These are phyloP conservation scores for Philhelius pedissequus DNA, from an alignment of 2,888 invertebrate species.

Conservation along the genomic window DNA sequence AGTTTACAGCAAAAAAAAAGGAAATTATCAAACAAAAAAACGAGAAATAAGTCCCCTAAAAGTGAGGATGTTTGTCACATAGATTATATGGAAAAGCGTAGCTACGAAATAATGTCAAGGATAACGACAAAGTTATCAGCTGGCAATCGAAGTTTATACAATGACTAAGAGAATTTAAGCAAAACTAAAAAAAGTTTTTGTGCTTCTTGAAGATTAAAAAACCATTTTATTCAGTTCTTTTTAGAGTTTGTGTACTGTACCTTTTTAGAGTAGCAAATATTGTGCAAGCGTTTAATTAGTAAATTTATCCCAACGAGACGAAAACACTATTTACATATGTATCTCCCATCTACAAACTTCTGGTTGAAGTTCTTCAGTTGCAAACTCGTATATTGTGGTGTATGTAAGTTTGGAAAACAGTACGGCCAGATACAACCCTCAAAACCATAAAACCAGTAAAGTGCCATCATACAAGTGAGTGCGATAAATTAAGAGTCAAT, in stretches of 20 bases:
- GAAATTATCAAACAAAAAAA: neutral
- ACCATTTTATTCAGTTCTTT: too few relatives aligned
- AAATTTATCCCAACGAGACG: slow-evolving; percentile 38
- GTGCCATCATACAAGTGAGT: slow-evolving; percentile 35
- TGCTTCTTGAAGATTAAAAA: slow-evolving; percentile 1
- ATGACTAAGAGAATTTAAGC: slow-evolving; percentile 33
- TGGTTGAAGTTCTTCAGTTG: slow-evolving; percentile 11
- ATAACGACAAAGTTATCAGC: slow-evolving; percentile 52
- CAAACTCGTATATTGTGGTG: neutral
- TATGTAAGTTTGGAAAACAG: neutral
- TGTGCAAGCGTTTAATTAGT: slow-evolving; percentile 51
- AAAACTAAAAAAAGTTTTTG: slow-evolving; percentile 30
- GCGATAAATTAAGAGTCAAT: slow-evolving; percentile 47
- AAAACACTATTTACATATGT: slow-evolving; percentile 58
- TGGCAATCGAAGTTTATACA: slow-evolving; percentile 49
- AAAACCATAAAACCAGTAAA: slow-evolving; percentile 28
- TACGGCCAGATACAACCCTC: neutral
- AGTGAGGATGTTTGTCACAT: neutral
- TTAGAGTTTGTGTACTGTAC: neutral
- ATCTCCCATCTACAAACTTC: slow-evolving; percentile 17
- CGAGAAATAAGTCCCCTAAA: neutral
- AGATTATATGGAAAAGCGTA: neutral
- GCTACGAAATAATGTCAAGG: slow-evolving; percentile 46
- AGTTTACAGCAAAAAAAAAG: neutral
- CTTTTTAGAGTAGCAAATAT: neutral